These are phyloP conservation scores for Prosapia bicincta DNA, from an alignment of 2,888 invertebrate species.

Conservation along the genomic window DNA sequence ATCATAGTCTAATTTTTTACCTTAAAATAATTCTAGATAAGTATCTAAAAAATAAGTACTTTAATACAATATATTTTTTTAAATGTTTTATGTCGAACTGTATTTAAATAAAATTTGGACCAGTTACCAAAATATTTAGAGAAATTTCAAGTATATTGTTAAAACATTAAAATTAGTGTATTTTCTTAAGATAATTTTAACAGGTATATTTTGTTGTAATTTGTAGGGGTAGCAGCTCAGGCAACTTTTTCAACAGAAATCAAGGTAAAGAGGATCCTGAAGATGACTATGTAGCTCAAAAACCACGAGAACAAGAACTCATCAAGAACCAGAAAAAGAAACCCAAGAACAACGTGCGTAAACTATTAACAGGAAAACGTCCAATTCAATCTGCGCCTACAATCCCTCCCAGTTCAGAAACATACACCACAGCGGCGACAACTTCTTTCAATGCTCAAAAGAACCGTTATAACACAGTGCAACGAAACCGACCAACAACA, in stretches of 20 bases:
- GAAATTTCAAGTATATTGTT: too few species aligned
- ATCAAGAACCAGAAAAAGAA: slow-evolving; percentile 48
- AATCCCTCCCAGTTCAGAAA: slow-evolving; percentile 9
- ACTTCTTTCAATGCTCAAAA: slow-evolving; percentile 11
- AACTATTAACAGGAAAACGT: slow-evolving; percentile 44
- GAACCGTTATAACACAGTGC: slow-evolving; percentile 26
- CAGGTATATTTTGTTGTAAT: neutral
- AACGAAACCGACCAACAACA: slow-evolving; percentile 17
- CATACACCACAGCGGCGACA: slow-evolving; percentile 23
- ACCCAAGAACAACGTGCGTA: slow-evolving; percentile 46
- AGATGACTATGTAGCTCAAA: slow-evolving; percentile 46
- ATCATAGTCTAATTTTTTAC: too few species aligned
- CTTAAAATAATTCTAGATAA: too few species aligned
- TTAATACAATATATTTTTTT: too few species aligned
- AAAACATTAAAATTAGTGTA: too few species aligned
- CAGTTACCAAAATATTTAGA: too few species aligned
- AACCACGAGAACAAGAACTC: slow-evolving; percentile 36
- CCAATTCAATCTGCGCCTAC: slow-evolving; percentile 24
- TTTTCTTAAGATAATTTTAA: too few species aligned
- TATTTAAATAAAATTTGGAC: too few species aligned
- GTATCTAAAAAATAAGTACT: too few species aligned
- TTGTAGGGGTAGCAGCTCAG: slow-evolving; percentile 57
- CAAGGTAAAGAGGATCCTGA: slow-evolving; percentile 57
- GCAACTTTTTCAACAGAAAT: slow-evolving; percentile 68
- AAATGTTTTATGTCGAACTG: too few species aligned